These are phyloP conservation scores for Cloeon dipterum DNA, from an alignment of 2,888 invertebrate species.

Conservation along the genomic window DNA sequence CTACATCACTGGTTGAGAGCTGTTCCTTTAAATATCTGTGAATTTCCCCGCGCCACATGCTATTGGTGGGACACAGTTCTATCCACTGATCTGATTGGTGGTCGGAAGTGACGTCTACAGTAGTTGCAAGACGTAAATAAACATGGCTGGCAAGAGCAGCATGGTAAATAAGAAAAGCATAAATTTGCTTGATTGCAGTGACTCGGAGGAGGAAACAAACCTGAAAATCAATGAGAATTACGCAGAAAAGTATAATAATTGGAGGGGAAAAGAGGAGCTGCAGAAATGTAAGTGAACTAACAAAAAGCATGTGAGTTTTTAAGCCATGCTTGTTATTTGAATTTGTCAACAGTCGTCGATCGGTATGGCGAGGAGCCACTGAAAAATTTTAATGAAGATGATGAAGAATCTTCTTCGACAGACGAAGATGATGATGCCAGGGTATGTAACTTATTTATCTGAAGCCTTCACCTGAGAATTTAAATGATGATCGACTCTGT, in stretches of 20 bases:
- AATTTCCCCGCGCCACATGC: no score
- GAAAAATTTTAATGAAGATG: conserved; percentile 20
- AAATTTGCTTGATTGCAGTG: conserved; percentile 18
- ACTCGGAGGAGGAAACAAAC: conserved; percentile 26
- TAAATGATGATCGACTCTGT: background rate
- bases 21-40: no score
- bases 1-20: no score
- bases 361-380: conserved; percentile 39
- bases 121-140: no score
- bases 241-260: conserved; percentile 60
- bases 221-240: conserved; percentile 54
- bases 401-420: conserved; percentile 24
- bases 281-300: conserved; percentile 19
- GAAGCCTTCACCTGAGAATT: background rate
- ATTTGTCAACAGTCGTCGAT: conserved; percentile 34
- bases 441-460: conserved; percentile 9
- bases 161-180: no score
- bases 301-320: background rate
- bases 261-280: conserved; percentile 68
- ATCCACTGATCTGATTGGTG: no score
- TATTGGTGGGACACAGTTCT: no score
- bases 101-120: no score
- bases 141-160: no score
- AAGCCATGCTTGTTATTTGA: no score
- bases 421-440: conserved; percentile 41